phyloP scores from a whole-genome alignment of 2,797 vertebrate genomes.

The Benthosema pterotum region DNA sequence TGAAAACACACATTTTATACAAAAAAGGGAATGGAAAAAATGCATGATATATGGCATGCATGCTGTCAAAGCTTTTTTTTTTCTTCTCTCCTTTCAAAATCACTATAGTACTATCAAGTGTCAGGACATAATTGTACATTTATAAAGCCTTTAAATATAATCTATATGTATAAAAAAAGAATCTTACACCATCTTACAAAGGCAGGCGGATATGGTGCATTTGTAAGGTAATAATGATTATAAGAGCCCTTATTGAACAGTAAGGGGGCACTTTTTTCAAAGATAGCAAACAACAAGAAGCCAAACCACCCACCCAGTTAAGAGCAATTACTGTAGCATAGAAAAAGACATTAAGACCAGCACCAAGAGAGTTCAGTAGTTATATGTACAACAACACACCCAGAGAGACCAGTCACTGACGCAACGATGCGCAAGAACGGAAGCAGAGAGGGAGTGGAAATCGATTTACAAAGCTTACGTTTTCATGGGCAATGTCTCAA shows the following conservation, averaged over 20 bases:
- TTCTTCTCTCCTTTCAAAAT: too few species aligned
- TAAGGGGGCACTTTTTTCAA: constrained; percentile 72
- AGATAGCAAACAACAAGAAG: constrained; percentile 71
- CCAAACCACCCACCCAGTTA: constrained; percentile 69
- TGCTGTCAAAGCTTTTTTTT: constrained; percentile 47
- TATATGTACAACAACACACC: constrained; percentile 70
- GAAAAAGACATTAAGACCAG: constrained; percentile 64
- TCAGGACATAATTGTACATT: constrained; percentile 30
- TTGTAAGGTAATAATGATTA: constrained; percentile 61
- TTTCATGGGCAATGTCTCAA: constrained; percentile 89
- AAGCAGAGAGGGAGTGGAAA: constrained; percentile 40
- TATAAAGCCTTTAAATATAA: constrained; percentile 54
- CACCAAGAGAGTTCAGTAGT: constrained; percentile 74
- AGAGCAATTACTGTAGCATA: constrained; percentile 66
- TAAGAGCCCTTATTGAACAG: constrained; percentile 77
- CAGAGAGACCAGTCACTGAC: constrained; percentile 47
- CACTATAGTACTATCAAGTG: constrained; percentile 15
- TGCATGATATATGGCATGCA: constrained; percentile 62
- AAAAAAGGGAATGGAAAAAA: constrained; percentile 60
- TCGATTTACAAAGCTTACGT: constrained; percentile 82
- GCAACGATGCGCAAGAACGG: constrained; percentile 30
- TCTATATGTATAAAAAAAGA: constrained; percentile 22
- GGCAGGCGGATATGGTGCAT: constrained; percentile 41
- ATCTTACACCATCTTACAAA: constrained; percentile 68
- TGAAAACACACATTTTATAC: constrained; percentile 85